Base-by-base conservation (phyloP, 2,797 vertebrate genomes). In the Neostethus bicornis region DNA sequence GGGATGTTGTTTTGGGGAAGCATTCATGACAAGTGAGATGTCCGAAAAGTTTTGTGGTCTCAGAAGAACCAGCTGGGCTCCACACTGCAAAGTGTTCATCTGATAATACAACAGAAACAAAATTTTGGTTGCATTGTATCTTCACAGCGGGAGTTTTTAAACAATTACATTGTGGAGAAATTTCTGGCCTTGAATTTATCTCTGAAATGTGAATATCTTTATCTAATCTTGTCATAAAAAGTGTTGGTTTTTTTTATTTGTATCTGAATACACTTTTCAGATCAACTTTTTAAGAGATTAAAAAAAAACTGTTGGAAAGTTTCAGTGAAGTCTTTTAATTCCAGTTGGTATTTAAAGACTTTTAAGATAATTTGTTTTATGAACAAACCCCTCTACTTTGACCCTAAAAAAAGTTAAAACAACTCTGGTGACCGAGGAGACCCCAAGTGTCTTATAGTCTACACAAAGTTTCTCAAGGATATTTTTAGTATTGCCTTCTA, bases 401-500 rank as follows among this genome's bases (percentile, higher is more conserved):
- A 37, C 25, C 23, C 23, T 16, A 31, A 35, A n/a, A 63, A 35
- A 58, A 43, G 24, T 28, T 48, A 8, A 58, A 50, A 26, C 5
- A 51, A 25, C 52, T 49, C 32, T 41, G 3, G 47, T 3, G 43
- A 65, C 41, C 53, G 62, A 80, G 69, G 73, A 70, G 75, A 62
- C 66, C 53, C 73, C 58, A 60, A 82, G 79, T 75, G 73, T 85
- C 84, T 76, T 39, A 47, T 45, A 70, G 76, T 71, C 70, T 1
- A 69, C 75, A 23, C 73, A 47, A 68, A 86, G 85, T 86, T 90
- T 81, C 88, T 91, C 89, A 79, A 84, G 78, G 45, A 73, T 97
- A 96, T 96, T 94, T 96, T 94, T 96, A 94, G 94, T 47, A 39
- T 35, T 39, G 79, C 74, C 86, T 87, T 89, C 87, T 86, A 85